Conservation (phyloP, 2,888 invertebrate species). For the Exocentrus adspersus region DNA sequence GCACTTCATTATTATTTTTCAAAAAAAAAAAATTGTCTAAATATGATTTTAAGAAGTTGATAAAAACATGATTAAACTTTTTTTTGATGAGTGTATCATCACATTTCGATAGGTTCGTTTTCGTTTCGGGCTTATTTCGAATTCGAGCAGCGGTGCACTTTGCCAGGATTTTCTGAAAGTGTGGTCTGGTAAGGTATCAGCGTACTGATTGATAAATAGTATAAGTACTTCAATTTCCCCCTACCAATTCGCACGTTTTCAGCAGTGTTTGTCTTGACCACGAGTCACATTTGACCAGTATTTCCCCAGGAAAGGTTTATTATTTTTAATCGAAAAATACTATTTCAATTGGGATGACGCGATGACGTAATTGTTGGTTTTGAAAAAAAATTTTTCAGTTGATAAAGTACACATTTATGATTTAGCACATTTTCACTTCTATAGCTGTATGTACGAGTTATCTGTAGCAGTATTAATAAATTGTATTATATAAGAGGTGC, state of each 20-base stretch:
- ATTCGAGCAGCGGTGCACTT: background rate
- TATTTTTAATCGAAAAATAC: too few species aligned
- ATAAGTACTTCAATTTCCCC: background rate
- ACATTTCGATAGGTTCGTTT: background rate
- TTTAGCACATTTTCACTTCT: background rate
- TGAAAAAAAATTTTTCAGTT: too few species aligned
- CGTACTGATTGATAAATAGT: constrained; percentile 11
- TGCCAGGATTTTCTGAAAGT: constrained; percentile 5
- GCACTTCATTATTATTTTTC: constrained; percentile 31
- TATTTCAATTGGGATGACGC: too few species aligned
- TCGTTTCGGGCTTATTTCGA: background rate
- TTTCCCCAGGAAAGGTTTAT: too few species aligned
- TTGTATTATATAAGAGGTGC: background rate
- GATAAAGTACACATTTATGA: too few species aligned
- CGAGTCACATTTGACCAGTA: background rate
- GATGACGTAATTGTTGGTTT: too few species aligned
- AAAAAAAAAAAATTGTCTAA: background rate
- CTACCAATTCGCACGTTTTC: background rate
- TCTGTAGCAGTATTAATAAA: background rate
- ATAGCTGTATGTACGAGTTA: too few species aligned
- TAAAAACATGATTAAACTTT: background rate
- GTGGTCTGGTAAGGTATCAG: constrained; percentile 12
- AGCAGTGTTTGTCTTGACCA: background rate
- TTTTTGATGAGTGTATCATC: too few species aligned
- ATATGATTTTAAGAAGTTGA: background rate